Evolutionary conservation across 2,113 vertebrate genomes (phyloP).

Genomic region (Vanacampus margaritifer): DNA sequence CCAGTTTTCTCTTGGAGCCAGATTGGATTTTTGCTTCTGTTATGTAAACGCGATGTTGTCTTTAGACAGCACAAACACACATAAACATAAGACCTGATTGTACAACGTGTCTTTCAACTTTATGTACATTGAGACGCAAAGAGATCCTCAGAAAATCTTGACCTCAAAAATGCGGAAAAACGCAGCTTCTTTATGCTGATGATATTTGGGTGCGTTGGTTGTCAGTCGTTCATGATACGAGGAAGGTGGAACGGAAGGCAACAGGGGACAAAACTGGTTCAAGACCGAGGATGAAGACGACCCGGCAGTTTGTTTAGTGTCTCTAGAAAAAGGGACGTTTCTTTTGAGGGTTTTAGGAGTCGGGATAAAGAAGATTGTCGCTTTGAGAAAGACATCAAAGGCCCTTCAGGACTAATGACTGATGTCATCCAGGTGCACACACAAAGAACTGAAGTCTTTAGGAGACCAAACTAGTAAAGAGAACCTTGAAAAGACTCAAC

Average conservation of each 20-base stretch:
- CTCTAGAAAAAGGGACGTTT: background rate
- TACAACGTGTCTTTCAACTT: background rate
- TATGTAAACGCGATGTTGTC: slow-evolving; percentile 74
- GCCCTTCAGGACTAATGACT: too few relatives aligned
- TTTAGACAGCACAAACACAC: slow-evolving; percentile 32
- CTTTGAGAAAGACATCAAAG: too few relatives aligned
- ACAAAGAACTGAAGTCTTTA: too few relatives aligned
- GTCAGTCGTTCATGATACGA: slow-evolving; percentile 13
- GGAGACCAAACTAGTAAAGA: too few relatives aligned
- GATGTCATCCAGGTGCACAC: too few relatives aligned
- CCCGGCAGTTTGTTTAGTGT: too few relatives aligned
- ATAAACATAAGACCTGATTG: background rate
- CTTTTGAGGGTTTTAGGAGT: too few relatives aligned
- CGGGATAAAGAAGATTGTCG: too few relatives aligned
- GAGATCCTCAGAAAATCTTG: background rate
- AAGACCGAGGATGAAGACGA: background rate
- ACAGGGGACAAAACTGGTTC: background rate
- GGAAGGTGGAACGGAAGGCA: background rate
- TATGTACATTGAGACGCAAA: background rate
- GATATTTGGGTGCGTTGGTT: slow-evolving; percentile 33
- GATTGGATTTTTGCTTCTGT: slow-evolving; percentile 72
- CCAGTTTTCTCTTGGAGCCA: slow-evolving; percentile 76
- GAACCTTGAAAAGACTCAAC: too few relatives aligned
- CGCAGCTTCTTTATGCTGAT: slow-evolving; percentile 1
- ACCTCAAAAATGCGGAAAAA: background rate